A percentile compares a stretch with the other conserved stretches of the same genome.
Evolutionary conservation across 2,113 vertebrate genomes (phyloP).

Genomic region (Sula dactylatra): DNA sequence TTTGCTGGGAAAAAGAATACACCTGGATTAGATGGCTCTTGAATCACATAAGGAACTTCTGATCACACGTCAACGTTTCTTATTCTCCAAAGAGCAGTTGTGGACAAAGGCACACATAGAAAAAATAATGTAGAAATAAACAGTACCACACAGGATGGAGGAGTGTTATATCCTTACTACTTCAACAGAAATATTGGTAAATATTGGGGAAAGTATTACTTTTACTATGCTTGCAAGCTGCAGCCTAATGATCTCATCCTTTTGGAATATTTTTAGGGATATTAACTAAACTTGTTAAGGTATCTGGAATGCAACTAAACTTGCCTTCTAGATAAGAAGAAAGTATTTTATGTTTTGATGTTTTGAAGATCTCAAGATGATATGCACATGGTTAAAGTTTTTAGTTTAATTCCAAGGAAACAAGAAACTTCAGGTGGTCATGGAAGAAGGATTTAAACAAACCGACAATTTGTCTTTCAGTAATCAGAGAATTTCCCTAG

Average conservation of each 20-base stretch:
- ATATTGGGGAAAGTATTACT: background rate
- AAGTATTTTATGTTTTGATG: background rate
- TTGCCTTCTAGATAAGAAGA: background rate
- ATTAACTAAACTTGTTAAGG: background rate
- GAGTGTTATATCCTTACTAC: background rate
- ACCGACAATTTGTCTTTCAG: background rate
- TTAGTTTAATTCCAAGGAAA: background rate
- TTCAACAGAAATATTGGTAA: background rate
- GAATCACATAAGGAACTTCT: background rate
- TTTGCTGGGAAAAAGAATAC: background rate
- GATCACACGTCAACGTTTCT: background rate
- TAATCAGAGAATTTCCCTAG: background rate
- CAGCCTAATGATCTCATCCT: background rate
- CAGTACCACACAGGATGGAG: background rate
- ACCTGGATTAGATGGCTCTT: background rate
- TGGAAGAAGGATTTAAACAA: background rate
- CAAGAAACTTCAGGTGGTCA: background rate
- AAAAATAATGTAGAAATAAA: background rate
- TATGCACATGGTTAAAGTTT: background rate
- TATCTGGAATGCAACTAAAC: background rate
- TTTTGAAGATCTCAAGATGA: background rate
- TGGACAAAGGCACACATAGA: background rate
- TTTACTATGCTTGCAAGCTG: background rate
- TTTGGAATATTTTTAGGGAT: background rate
- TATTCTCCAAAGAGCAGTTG: background rate